phyloP scores from a whole-genome alignment of 2,797 vertebrate genomes.

The Capromys pilorides region DNA sequence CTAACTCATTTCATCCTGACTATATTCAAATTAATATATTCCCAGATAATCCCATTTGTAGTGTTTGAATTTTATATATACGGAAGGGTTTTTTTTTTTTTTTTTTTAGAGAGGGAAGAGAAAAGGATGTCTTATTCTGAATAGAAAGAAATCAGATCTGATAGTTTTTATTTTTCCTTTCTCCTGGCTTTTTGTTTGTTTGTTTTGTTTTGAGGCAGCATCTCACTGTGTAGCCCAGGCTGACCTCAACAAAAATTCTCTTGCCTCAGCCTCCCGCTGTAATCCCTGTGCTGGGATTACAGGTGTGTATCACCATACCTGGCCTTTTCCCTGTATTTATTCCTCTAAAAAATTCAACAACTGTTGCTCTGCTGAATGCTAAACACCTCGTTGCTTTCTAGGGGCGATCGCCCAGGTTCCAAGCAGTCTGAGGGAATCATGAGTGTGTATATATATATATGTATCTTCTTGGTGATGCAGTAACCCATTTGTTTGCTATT shows the following conservation, averaged over 20 bases:
- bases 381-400: background rate
- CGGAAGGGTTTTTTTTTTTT: background rate
- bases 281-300: background rate
- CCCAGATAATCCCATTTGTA: background rate
- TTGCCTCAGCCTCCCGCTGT: background rate
- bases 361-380: background rate
- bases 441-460: constrained; percentile 39
- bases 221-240: background rate
- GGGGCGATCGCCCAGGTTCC: background rate
- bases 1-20: background rate
- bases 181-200: background rate
- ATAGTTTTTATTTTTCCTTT: background rate
- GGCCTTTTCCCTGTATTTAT: background rate
- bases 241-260: background rate
- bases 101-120: background rate
- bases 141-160: background rate
- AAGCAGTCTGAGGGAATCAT: constrained; percentile 25
- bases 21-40: background rate
- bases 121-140: constrained; percentile 16
- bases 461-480: constrained; percentile 18
- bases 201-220: background rate
- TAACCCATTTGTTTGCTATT: background rate
- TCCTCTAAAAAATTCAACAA: background rate
- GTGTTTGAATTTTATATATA: background rate
- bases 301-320: background rate